Evolutionary conservation across 2,797 vertebrate genomes (phyloP).

Genomic region (Peromyscus attwateri): DNA sequence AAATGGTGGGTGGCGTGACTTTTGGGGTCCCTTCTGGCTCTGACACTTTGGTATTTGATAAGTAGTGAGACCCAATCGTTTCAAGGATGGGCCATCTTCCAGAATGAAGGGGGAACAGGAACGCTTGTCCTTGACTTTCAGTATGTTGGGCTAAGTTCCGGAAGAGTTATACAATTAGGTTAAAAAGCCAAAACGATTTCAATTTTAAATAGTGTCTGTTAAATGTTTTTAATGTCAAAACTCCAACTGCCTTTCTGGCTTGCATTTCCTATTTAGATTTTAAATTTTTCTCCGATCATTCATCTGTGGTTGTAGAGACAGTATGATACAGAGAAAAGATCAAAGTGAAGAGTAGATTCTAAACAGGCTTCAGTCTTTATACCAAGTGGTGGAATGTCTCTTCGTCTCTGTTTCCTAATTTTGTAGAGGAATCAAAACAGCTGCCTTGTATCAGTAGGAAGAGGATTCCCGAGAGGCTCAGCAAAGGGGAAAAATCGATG

Average conservation of each 20-base stretch:
- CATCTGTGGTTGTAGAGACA: constrained; percentile 23
- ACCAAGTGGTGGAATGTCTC: background rate
- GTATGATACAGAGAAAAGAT: background rate
- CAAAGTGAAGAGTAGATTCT: background rate
- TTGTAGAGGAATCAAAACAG: background rate
- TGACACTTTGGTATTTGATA: constrained; percentile 6
- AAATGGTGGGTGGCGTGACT: background rate
- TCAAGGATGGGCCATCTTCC: background rate
- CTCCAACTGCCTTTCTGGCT: constrained; percentile 31
- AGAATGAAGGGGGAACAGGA: background rate
- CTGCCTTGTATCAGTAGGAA: background rate
- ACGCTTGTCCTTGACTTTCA: background rate
- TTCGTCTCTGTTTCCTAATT: background rate
- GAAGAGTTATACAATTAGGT: background rate
- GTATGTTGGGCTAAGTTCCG: background rate
- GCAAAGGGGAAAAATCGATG: background rate
- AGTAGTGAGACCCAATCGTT: background rate
- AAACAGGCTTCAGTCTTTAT: background rate
- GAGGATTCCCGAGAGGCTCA: background rate
- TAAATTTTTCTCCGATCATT: background rate
- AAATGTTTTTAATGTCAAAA: constrained; percentile 29
- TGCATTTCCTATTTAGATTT: background rate
- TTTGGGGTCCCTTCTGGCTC: background rate
- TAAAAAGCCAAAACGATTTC: constrained; percentile 40
- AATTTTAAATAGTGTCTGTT: background rate